Conservation (phyloP, 2,113 vertebrate genomes). For the Pleuronectes platessa region DNA sequence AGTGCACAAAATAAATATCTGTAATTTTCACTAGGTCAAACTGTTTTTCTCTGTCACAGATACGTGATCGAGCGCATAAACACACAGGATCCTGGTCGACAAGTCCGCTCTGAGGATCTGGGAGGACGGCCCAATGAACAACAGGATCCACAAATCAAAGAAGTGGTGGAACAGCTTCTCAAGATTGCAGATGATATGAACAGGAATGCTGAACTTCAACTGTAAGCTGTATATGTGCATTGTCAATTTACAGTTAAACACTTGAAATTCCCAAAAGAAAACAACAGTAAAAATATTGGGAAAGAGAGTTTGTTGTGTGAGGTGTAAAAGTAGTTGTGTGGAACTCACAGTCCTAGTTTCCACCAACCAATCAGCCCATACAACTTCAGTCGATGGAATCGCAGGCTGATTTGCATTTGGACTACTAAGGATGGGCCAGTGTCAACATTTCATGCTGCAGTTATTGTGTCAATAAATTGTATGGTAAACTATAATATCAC, state of each 20-base stretch:
- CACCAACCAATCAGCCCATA: no score
- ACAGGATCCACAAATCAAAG: conserved; percentile 78
- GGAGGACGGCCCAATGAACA: conserved; percentile 76
- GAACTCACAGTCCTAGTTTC: no score
- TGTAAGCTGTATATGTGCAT: conserved; percentile 56
- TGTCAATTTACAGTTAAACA: no score
- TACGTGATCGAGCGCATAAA: conserved; percentile 76
- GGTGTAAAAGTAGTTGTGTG: not conserved
- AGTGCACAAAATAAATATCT: not conserved
- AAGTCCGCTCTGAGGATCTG: conserved; percentile 71
- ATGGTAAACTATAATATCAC: no score
- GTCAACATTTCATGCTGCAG: no score
- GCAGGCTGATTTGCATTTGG: not conserved
- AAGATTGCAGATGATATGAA: conserved; percentile 81
- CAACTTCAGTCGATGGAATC: no score
- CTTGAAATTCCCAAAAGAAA: no score
- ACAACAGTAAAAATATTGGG: no score
- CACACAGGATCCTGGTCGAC: conserved; percentile 61
- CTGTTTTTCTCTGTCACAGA: conserved; percentile 42
- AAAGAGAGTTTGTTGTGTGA: not conserved
- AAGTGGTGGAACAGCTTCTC: conserved; percentile 78
- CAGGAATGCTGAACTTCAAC: conserved; percentile 76
- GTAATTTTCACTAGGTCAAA: not conserved
- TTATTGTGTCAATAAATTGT: no score
- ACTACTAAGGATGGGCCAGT: not conserved